A percentile compares a stretch with the other conserved stretches of the same genome.
phyloP scores from a whole-genome alignment of 2,888 invertebrate species.

The Busseola fusca region DNA sequence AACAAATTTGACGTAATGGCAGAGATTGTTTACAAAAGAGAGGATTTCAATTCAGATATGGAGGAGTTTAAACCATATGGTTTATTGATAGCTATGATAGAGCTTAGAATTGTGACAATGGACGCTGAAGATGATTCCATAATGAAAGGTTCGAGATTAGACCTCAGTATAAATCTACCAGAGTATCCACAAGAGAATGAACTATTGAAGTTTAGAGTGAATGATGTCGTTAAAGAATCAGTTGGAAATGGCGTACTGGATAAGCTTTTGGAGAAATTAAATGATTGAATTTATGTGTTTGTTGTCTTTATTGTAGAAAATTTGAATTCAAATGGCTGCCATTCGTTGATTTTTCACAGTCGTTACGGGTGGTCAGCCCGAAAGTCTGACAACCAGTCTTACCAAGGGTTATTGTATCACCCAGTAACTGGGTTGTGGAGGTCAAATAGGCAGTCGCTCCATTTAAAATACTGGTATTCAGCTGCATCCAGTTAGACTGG shows the following conservation, averaged over 20 bases:
- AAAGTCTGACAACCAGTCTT: too few species aligned
- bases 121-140: conserved; percentile 68
- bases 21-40: conserved; percentile 69
- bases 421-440: too few species aligned
- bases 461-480: too few species aligned
- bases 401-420: too few species aligned
- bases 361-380: too few species aligned
- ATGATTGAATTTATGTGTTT: conserved; percentile 21
- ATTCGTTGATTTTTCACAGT: too few species aligned
- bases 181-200: conserved; percentile 63
- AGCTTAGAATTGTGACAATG: conserved; percentile 74
- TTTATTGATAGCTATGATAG: conserved; percentile 75
- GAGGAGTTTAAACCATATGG: conserved; percentile 75
- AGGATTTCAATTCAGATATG: conserved; percentile 72
- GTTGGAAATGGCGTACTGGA: conserved; percentile 73
- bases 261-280: conserved; percentile 66
- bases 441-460: too few species aligned
- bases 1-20: conserved; percentile 71
- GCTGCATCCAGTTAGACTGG: too few species aligned
- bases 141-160: conserved; percentile 60
- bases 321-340: too few species aligned
- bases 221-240: conserved; percentile 78
- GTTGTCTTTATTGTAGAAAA: neutral
- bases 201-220: conserved; percentile 71
- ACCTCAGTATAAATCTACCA: conserved; percentile 54